Percentiles rank a stretch among this genome's conserved stretches.
These are phyloP conservation scores for Tragulus kanchil DNA, from an alignment of 2,113 vertebrate species.

Conservation along the genomic window DNA sequence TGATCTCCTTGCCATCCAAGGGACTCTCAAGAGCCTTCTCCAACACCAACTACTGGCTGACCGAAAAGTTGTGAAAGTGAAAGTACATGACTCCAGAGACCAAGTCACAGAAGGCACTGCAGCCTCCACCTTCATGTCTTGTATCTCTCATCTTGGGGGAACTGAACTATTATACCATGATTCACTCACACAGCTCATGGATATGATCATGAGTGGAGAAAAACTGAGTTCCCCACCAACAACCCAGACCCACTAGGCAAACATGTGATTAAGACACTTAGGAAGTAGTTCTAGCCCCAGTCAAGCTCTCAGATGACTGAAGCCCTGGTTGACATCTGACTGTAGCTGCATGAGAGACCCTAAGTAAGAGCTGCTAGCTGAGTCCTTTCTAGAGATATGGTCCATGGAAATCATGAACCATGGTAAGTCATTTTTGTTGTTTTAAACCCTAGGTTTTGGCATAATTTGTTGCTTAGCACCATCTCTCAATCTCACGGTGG, in stretches of 20 bases:
- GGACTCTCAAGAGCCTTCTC: too few species aligned
- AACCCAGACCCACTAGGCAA: background rate
- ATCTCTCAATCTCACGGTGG: background rate
- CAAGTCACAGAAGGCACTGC: background rate
- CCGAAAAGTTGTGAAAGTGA: background rate
- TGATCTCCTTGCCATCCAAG: too few species aligned
- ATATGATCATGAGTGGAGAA: background rate
- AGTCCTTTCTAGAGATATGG: background rate
- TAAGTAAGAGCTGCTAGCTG: background rate
- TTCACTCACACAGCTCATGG: background rate
- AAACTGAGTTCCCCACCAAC: background rate
- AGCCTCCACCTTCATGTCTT: background rate
- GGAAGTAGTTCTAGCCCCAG: background rate
- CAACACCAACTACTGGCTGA: too few species aligned
- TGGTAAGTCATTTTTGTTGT: background rate
- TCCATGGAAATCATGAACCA: background rate
- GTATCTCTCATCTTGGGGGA: background rate
- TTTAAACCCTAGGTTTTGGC: background rate
- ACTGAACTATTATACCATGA: too few species aligned
- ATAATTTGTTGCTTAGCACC: background rate
- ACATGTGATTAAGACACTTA: background rate
- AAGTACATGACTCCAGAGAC: background rate
- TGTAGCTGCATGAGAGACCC: background rate
- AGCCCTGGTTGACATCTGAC: background rate
- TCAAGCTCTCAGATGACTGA: background rate